Evolutionary conservation across 37 sponge, comb jelly and placozoan species (phyloP).

Genomic region (Beroe forskalii): DNA sequence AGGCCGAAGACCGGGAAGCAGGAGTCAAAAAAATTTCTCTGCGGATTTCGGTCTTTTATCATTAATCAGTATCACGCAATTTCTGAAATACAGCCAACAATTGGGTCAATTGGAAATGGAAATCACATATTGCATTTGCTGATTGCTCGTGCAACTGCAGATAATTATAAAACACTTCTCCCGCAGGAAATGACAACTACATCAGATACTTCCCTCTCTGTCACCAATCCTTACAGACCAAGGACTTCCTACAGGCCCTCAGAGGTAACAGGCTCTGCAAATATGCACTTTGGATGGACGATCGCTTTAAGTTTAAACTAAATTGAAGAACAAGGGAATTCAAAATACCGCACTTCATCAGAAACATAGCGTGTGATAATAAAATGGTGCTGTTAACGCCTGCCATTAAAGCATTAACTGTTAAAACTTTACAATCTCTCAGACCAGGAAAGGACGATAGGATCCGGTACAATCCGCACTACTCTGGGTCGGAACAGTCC

Average conservation of each 20-base stretch:
- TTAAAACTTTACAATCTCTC: too few species aligned
- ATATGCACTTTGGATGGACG: too few species aligned
- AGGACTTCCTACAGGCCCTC: constrained; percentile 14
- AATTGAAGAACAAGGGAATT: too few species aligned
- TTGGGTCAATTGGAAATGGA: too few species aligned
- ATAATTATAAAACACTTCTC: neutral
- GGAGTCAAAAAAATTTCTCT: too few species aligned
- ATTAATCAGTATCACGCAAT: neutral
- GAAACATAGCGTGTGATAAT: too few species aligned
- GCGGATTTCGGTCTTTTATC: too few species aligned
- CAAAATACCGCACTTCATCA: too few species aligned
- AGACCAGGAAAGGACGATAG: neutral
- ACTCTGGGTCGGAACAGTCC: neutral
- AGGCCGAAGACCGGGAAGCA: neutral
- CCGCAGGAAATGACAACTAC: constrained; percentile 42
- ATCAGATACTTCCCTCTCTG: constrained; percentile 56
- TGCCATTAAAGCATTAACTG: too few species aligned
- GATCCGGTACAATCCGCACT: neutral
- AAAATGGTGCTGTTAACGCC: too few species aligned
- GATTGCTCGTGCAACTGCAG: neutral
- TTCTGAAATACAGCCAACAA: neutral
- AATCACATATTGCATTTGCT: neutral
- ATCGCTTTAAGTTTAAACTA: too few species aligned
- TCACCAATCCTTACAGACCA: constrained; percentile 23
- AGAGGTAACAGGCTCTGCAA: too few species aligned